Evolutionary conservation across 2,113 vertebrate species (phyloP).

Genomic region (Corythoichthys intestinalis): DNA sequence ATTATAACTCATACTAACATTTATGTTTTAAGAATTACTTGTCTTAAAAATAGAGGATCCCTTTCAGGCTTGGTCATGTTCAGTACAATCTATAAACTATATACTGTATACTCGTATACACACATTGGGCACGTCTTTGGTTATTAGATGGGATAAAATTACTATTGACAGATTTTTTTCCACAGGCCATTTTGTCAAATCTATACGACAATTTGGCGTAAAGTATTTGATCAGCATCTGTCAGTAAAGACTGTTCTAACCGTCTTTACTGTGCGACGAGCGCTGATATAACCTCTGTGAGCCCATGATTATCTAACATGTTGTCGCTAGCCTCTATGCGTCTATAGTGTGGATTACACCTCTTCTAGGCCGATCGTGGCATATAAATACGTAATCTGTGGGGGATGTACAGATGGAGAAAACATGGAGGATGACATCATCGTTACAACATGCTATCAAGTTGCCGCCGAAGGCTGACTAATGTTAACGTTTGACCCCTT

Average conservation of each 20-base stretch:
- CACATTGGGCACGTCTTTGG: too few species aligned
- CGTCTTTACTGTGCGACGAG: background rate
- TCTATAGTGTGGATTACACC: slow-evolving; percentile 14
- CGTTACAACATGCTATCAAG: slow-evolving; percentile 1
- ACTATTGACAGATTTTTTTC: too few species aligned
- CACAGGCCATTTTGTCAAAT: too few species aligned
- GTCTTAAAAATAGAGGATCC: too few species aligned
- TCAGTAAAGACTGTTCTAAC: background rate
- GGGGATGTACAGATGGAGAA: slow-evolving; percentile 19
- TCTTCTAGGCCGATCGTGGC: slow-evolving; percentile 9
- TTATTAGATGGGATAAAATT: too few species aligned
- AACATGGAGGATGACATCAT: background rate
- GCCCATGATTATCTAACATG: slow-evolving; percentile 1
- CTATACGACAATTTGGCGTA: too few species aligned
- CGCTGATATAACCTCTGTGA: slow-evolving; percentile 1
- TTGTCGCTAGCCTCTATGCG: background rate
- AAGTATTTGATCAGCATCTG: background rate
- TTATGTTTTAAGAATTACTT: too few species aligned
- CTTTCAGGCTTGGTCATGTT: too few species aligned
- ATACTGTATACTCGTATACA: too few species aligned
- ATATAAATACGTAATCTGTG: slow-evolving; percentile 34
- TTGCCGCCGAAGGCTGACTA: slow-evolving; percentile 18
- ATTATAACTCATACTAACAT: too few species aligned
- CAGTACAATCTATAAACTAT: too few species aligned
- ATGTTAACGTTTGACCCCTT: slow-evolving; percentile 40